Evolutionary conservation across 2,888 invertebrate genomes (phyloP).

Genomic region (Hydropsyche betteni): DNA sequence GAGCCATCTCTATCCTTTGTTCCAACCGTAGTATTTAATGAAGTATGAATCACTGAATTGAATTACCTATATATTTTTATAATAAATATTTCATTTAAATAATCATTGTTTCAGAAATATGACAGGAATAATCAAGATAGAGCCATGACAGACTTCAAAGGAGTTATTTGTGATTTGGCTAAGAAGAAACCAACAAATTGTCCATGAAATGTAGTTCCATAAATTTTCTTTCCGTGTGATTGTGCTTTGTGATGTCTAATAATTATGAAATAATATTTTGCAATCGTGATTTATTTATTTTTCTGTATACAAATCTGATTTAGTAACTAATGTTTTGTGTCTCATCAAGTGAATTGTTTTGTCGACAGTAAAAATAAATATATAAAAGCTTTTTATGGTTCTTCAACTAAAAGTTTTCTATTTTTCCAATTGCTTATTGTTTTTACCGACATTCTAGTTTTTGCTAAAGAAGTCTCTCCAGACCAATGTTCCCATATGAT

Average conservation of each 20-base stretch:
- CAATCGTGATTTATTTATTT: not conserved
- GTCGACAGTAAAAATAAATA: not conserved
- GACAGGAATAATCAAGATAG: conserved; percentile 68
- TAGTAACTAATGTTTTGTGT: no score
- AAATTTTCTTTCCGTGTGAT: not conserved
- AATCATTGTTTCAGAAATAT: conserved; percentile 51
- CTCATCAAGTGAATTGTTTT: no score
- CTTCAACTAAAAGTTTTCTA: not conserved
- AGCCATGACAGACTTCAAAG: conserved; percentile 67
- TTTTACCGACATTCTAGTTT: conserved; percentile 61
- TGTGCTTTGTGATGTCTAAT: not conserved
- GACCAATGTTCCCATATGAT: conserved; percentile 69
- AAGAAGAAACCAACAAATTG: conserved; percentile 58
- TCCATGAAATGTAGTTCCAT: conserved; percentile 26
- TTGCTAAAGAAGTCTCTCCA: conserved; percentile 66
- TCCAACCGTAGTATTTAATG: conserved; percentile 73
- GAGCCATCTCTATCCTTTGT: conserved; percentile 69
- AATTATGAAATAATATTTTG: not conserved
- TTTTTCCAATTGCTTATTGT: conserved; percentile 7
- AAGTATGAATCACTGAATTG: conserved; percentile 57
- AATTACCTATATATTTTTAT: not conserved
- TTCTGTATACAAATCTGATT: not conserved
- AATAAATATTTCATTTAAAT: conserved; percentile 20
- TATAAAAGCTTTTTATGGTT: not conserved
- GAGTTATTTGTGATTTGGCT: conserved; percentile 65